phyloP scores from a whole-genome alignment of 2,797 vertebrate species.

The Octomys mimax region DNA sequence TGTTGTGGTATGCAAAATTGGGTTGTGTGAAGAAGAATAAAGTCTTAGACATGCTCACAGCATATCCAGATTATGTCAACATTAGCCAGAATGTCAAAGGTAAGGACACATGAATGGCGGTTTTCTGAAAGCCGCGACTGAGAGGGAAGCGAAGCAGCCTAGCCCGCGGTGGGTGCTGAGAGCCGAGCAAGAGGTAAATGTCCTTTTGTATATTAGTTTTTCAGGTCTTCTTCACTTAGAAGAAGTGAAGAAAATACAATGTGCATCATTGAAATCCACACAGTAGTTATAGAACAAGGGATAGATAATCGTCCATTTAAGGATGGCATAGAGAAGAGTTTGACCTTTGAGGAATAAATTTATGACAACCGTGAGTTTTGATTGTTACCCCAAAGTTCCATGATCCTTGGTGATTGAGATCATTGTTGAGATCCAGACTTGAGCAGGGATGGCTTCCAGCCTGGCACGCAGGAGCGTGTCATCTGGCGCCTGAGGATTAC shows the following conservation, averaged over 20 bases:
- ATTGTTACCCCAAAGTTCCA: neutral
- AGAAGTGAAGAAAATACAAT: too few species aligned
- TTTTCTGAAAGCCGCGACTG: neutral
- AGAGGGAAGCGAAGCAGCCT: neutral
- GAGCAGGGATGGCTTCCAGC: neutral
- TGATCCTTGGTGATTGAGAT: neutral
- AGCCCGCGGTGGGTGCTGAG: neutral
- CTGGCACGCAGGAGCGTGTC: neutral
- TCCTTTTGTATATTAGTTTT: constrained; percentile 37
- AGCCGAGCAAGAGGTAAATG: neutral
- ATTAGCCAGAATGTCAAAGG: constrained; percentile 22
- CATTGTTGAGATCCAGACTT: neutral
- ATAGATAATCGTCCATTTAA: neutral
- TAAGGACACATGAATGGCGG: neutral
- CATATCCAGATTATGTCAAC: neutral
- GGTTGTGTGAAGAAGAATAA: neutral
- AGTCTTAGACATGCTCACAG: neutral
- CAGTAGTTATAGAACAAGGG: neutral
- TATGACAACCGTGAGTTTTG: neutral
- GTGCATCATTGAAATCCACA: constrained; percentile 56
- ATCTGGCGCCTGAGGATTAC: neutral
- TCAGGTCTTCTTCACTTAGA: neutral
- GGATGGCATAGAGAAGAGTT: neutral
- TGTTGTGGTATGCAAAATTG: constrained; percentile 27
- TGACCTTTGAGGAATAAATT: neutral